Conservation (phyloP, 92 coral and sea anemone species). For the Epizoanthus scotinus region DNA sequence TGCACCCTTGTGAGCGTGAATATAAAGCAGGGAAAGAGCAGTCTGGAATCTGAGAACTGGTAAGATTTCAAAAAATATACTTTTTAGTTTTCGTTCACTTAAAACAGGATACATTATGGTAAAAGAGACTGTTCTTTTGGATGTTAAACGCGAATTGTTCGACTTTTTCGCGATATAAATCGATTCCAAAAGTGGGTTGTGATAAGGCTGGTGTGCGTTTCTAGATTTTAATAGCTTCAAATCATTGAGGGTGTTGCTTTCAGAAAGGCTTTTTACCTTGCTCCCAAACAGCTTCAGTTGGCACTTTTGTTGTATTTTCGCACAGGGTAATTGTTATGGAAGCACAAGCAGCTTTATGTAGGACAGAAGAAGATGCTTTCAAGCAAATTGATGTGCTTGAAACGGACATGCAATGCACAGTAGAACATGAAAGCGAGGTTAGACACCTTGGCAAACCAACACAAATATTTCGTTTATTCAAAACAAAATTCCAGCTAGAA, state of each 20-base stretch:
- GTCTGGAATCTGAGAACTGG: constrained; percentile 37
- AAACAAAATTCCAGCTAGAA: constrained; percentile 14
- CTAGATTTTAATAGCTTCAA: constrained; percentile 16
- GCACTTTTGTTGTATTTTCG: constrained; percentile 8
- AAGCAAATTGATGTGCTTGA: constrained; percentile 33
- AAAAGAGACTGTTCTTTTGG: constrained; percentile 26
- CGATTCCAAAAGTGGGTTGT: constrained; percentile 30
- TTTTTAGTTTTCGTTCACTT: constrained; percentile 12
- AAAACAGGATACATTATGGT: not conserved
- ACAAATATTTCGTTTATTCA: constrained; percentile 1
- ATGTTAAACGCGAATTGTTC: not conserved
- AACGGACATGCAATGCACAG: constrained; percentile 25
- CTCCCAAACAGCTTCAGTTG: not conserved
- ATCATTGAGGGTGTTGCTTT: constrained; percentile 35
- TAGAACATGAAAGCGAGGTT: constrained; percentile 46
- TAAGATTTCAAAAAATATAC: constrained; percentile 33
- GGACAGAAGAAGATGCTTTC: constrained; percentile 20
- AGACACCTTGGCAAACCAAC: constrained; percentile 36
- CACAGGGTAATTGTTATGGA: constrained; percentile 31
- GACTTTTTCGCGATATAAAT: constrained; percentile 26
- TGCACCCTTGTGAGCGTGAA: constrained; percentile 41
- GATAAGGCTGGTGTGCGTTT: constrained; percentile 27
- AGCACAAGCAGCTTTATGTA: constrained; percentile 5
- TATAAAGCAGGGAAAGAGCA: constrained; percentile 30
- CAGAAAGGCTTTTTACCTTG: constrained; percentile 7